A percentile compares a stretch with the other conserved stretches of the same genome.
Conservation (phyloP, 1,140 invertebrate genomes). For the Papilio aristodemus region DNA sequence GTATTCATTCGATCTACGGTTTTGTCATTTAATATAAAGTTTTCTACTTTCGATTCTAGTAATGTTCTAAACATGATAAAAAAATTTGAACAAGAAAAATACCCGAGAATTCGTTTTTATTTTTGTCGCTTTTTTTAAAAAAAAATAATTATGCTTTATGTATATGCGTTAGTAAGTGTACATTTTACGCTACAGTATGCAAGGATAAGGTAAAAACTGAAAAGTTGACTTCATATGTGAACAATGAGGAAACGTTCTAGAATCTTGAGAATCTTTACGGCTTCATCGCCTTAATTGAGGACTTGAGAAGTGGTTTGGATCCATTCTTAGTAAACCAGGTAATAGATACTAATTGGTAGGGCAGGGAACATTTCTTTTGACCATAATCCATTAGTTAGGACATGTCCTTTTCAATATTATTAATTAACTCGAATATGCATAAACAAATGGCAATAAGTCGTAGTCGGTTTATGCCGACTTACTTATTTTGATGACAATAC, state of each 20-base stretch:
- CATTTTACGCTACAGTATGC: no score
- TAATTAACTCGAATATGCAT: neutral
- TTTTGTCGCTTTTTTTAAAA: no score
- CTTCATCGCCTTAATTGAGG: neutral
- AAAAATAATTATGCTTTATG: no score
- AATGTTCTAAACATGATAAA: no score
- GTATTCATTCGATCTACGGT: no score
- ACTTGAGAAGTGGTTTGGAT: neutral
- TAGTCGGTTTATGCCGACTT: neutral
- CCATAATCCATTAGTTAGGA: neutral
- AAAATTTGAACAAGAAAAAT: no score
- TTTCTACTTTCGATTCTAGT: no score
- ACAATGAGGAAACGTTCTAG: conserved; percentile 20
- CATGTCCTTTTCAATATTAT: conserved; percentile 1
- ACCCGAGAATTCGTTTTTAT: no score
- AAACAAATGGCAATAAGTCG: neutral
- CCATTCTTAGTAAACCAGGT: conserved; percentile 16
- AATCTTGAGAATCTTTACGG: neutral
- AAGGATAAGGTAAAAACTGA: neutral
- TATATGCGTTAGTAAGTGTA: neutral
- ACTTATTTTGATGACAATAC: neutral
- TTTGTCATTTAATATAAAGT: no score
- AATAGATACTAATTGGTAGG: neutral
- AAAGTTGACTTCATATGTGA: neutral
- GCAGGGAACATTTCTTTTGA: conserved; percentile 8